These are phyloP conservation scores for Graphium colonna DNA, from an alignment of 2,888 invertebrate species.

Conservation along the genomic window DNA sequence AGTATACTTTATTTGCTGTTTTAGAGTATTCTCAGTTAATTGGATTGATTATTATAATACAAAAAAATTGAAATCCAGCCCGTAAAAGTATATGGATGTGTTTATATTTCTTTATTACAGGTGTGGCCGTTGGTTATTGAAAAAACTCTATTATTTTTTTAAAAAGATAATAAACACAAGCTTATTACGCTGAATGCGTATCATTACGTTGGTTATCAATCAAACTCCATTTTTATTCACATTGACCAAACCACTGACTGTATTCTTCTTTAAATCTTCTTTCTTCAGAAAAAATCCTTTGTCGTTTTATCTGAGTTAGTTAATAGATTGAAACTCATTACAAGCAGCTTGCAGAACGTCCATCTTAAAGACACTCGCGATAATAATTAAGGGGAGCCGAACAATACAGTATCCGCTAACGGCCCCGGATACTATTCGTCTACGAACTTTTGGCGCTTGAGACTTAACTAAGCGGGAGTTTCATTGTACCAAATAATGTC, in stretches of 20 bases:
- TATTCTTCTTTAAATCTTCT: neutral
- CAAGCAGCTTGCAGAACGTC: slow-evolving; percentile 9
- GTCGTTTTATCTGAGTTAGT: neutral
- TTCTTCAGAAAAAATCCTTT: neutral
- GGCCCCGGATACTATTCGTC: slow-evolving; percentile 11
- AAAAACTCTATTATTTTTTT: too few species aligned
- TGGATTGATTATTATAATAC: too few species aligned
- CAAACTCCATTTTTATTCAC: too few species aligned
- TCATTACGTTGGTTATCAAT: too few species aligned
- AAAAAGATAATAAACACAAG: too few species aligned
- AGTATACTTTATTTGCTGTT: too few species aligned
- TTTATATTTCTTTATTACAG: too few species aligned
- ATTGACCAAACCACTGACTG: neutral
- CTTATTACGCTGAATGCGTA: too few species aligned
- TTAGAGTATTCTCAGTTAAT: too few species aligned
- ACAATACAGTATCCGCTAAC: slow-evolving; percentile 20
- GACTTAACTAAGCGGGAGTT: slow-evolving; percentile 38
- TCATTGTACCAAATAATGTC: slow-evolving; percentile 48
- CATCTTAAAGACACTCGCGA: slow-evolving; percentile 18
- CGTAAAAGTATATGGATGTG: too few species aligned
- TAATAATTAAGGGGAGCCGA: slow-evolving; percentile 19
- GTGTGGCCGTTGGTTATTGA: too few species aligned
- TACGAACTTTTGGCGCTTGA: slow-evolving; percentile 20
- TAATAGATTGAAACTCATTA: slow-evolving; percentile 9
- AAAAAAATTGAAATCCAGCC: too few species aligned